phyloP scores from a whole-genome alignment of 2,797 vertebrate genomes.

The Nyctibius grandis region DNA sequence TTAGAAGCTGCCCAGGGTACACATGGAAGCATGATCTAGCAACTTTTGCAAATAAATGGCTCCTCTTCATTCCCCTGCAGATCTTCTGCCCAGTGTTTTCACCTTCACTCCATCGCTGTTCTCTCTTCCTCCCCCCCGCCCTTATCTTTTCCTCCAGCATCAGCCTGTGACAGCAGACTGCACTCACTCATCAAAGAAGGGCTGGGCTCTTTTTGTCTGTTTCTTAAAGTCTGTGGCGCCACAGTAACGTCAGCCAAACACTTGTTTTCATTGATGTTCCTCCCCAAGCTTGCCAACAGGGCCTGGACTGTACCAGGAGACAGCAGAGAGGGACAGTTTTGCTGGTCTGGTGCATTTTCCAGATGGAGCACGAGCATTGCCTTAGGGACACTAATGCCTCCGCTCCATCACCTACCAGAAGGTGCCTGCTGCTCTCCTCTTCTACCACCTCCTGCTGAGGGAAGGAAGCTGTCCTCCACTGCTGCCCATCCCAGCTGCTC shows the following conservation, averaged over 20 bases:
- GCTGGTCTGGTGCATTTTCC: background rate
- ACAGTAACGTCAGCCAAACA: background rate
- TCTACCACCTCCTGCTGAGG: background rate
- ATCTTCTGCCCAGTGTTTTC: background rate
- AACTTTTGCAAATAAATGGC: background rate
- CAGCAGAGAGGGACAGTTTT: background rate
- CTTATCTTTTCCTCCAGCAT: background rate
- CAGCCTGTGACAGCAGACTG: conserved; percentile 9
- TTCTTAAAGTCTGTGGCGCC: background rate
- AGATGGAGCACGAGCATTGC: background rate
- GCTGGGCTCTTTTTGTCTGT: background rate
- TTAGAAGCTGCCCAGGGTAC: background rate
- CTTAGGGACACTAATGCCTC: background rate
- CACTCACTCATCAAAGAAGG: background rate
- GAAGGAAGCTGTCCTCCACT: background rate
- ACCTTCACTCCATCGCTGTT: background rate
- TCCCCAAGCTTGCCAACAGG: background rate
- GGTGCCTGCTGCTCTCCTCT: background rate
- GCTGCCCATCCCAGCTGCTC: background rate
- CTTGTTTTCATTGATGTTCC: background rate
- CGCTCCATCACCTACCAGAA: background rate
- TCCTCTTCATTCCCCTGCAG: background rate
- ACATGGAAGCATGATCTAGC: background rate
- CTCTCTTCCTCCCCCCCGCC: background rate
- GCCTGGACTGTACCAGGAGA: background rate